Conservation (phyloP, 2,888 invertebrate genomes). For the Shargacucullia verbasci region DNA sequence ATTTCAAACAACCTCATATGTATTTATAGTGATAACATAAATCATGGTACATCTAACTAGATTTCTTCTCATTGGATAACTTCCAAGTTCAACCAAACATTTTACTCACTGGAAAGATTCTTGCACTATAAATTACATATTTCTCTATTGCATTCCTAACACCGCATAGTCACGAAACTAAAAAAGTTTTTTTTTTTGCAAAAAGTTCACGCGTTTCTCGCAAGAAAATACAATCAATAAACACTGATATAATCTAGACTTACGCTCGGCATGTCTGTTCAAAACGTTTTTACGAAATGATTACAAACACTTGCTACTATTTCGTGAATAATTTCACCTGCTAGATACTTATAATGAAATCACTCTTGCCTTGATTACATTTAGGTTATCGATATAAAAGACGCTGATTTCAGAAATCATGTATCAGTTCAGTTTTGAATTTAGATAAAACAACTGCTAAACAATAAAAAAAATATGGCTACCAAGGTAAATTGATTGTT, state of each 20-base stretch:
- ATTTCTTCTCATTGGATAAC: too few species aligned
- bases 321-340: conserved; percentile 35
- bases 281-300: conserved; percentile 26
- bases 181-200: neutral
- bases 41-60: too few species aligned
- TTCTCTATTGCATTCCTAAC: too few species aligned
- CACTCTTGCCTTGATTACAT: conserved; percentile 38
- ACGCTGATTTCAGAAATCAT: conserved; percentile 11
- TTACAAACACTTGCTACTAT: conserved; percentile 15
- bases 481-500: conserved; percentile 31
- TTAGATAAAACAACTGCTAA: conserved; percentile 14
- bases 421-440: conserved; percentile 30
- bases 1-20: too few species aligned
- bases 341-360: conserved; percentile 31
- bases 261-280: conserved; percentile 3
- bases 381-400: conserved; percentile 45
- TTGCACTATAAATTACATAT: too few species aligned
- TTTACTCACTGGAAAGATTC: too few species aligned
- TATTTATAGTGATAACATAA: too few species aligned
- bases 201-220: neutral
- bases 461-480: conserved; percentile 14
- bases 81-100: too few species aligned
- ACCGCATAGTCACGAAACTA: neutral
- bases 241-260: conserved; percentile 8
- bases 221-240: conserved; percentile 4